Evolutionary conservation across 2,113 vertebrate species (phyloP), one percentile per base, ranked within the genome.

Genomic region (Hiodon tergisus): DNA sequence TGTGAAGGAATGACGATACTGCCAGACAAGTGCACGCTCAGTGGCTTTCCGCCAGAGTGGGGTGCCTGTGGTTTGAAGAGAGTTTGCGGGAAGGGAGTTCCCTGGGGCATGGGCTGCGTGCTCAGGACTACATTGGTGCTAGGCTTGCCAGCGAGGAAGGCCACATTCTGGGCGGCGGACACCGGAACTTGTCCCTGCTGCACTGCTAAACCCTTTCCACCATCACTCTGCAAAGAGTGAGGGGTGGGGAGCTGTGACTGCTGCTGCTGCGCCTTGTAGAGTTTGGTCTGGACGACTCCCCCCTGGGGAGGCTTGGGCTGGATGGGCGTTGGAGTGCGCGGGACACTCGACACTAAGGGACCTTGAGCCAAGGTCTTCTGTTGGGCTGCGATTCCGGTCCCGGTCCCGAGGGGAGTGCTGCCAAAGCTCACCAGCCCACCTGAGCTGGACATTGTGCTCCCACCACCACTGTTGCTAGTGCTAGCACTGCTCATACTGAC

Each of bases 1-100:
- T 95, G 96, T 1, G 95, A 95, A 0, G 96, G 96, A 83, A 98
- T 95, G 79, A 98, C 95, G 10, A 98, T 97, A 87, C 95, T 97
- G 86, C 94, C 93, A 61, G 90, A 88, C 31, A 99, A 80, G 75
- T 99, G 96, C 6, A 98, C 91, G 9, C 96, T 98, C 80, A 98
- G 94, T 68, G 95, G 90, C 11, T 98, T 98, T 81, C 92, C 94
- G 3, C 96, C 86, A 6, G 89, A 74, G 4, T 90, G 91, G 0
- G 91, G 87, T 0, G 87, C 88, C 0, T 92, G 93, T 0, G 90
- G 91, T 74, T 92, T 93, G 86, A 93, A 93, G 1, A 98, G 84
- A 0, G 94, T 85, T 0, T 93, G 95, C 0, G 95, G 90, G 81
- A 96, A 98, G 74, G 89, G 87, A 3, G 85, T 63, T 46, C 83